Evolutionary conservation across 1,140 invertebrate species (phyloP).

Genomic region (Eufriesea mexicana): DNA sequence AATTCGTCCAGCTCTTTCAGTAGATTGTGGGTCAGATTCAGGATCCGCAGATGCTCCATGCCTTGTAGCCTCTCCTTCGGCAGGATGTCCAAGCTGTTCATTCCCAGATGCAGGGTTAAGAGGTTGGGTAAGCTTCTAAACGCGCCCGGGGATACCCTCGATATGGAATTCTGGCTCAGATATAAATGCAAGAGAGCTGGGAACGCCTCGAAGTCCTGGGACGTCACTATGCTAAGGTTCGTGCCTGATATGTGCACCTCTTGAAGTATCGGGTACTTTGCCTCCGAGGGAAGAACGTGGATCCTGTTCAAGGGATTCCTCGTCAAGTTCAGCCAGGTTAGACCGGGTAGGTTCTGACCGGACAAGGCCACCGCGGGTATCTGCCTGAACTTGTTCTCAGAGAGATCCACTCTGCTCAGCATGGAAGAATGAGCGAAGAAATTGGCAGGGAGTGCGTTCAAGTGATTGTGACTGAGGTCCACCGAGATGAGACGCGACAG

Average conservation of each 20-base stretch:
- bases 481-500: slow-evolving; percentile 87
- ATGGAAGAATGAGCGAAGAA: slow-evolving; percentile 89
- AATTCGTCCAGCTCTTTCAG: slow-evolving; percentile 93
- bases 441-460: slow-evolving; percentile 90
- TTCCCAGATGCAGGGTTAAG: slow-evolving; percentile 90
- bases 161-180: slow-evolving; percentile 89
- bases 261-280: slow-evolving; percentile 88
- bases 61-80: slow-evolving; percentile 93
- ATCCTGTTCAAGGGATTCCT: slow-evolving; percentile 90
- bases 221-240: slow-evolving; percentile 92
- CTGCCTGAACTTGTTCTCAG: slow-evolving; percentile 90
- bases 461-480: slow-evolving; percentile 89
- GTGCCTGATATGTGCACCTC: slow-evolving; percentile 92
- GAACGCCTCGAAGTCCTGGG: slow-evolving; percentile 94
- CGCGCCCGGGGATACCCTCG: slow-evolving; percentile 91
- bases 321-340: slow-evolving; percentile 91
- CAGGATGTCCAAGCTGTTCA: slow-evolving; percentile 92
- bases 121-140: slow-evolving; percentile 90
- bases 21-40: slow-evolving; percentile 93
- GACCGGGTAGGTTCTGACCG: slow-evolving; percentile 87
- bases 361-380: slow-evolving; percentile 91
- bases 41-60: slow-evolving; percentile 86
- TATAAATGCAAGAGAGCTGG: slow-evolving; percentile 89
- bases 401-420: slow-evolving; percentile 89
- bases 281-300: slow-evolving; percentile 85